phyloP scores from a whole-genome alignment of 2,113 vertebrate species.

The Oncorhynchus keta region DNA sequence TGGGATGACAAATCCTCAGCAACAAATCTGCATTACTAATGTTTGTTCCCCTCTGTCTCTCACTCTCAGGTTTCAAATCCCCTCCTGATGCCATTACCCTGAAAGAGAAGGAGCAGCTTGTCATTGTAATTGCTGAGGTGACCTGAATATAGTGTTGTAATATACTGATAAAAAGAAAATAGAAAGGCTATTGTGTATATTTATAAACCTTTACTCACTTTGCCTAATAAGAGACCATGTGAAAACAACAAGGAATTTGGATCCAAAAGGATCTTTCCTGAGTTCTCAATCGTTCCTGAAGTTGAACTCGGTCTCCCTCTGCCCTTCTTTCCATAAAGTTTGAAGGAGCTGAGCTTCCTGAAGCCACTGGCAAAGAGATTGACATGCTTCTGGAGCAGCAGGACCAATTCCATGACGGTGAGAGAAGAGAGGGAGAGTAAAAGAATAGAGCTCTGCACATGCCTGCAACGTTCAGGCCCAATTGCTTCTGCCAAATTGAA shows the following conservation, averaged over 20 bases:
- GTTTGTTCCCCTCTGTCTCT: not conserved
- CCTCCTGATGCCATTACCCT: conserved; percentile 50
- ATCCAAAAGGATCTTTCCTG: too few species aligned
- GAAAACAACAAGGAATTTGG: too few species aligned
- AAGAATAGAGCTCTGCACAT: not conserved
- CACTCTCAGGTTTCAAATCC: conserved; percentile 51
- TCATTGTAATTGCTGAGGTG: conserved; percentile 56
- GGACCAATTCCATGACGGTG: conserved; percentile 64
- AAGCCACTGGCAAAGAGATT: conserved; percentile 73
- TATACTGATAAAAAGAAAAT: not conserved
- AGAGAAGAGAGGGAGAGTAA: not conserved
- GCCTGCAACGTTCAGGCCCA: too few species aligned
- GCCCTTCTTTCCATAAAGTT: conserved; percentile 38
- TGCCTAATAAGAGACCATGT: too few species aligned
- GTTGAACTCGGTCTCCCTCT: not conserved
- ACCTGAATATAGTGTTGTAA: conserved; percentile 12
- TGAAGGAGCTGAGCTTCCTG: conserved; percentile 76
- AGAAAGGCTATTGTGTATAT: too few species aligned
- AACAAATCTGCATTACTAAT: not conserved
- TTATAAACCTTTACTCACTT: too few species aligned
- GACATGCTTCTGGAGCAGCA: conserved; percentile 77
- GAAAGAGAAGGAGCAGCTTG: conserved; percentile 54
- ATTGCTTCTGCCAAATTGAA: too few species aligned
- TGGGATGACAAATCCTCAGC: not conserved
- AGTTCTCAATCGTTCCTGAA: too few species aligned